A percentile compares a stretch with the other conserved stretches of the same genome.
phyloP scores from a whole-genome alignment of 2,888 invertebrate genomes.

The Drosophila planitibia region DNA sequence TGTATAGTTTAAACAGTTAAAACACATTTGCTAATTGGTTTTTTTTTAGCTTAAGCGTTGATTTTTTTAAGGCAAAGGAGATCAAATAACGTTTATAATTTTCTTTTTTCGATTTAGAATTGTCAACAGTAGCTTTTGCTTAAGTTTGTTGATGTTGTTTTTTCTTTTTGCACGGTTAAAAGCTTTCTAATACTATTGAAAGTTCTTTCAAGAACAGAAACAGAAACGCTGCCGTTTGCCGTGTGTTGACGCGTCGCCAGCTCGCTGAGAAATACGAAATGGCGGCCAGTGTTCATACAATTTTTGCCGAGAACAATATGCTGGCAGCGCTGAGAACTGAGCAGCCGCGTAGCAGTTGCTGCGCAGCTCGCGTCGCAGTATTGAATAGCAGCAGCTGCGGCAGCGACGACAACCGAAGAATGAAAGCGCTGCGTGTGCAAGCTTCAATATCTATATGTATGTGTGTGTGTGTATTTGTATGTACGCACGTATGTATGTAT shows the following conservation, averaged over 20 bases:
- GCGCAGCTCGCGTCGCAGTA: slow-evolving; percentile 37
- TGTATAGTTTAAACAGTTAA: slow-evolving; percentile 23
- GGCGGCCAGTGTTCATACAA: slow-evolving; percentile 58
- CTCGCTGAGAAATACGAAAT: slow-evolving; percentile 80
- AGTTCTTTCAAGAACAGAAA: slow-evolving; percentile 44
- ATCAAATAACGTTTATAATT: slow-evolving; percentile 39
- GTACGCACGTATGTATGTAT: slow-evolving; percentile 2
- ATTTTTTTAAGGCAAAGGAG: slow-evolving; percentile 69
- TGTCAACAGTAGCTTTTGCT: slow-evolving; percentile 35
- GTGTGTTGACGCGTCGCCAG: slow-evolving; percentile 81
- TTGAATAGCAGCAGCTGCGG: slow-evolving; percentile 38
- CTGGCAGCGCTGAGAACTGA: slow-evolving; percentile 40
- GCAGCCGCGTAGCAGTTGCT: slow-evolving; percentile 12
- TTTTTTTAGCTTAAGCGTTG: slow-evolving; percentile 16
- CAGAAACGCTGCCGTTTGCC: slow-evolving; percentile 32
- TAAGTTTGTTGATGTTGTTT: slow-evolving; percentile 15
- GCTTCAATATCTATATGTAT: slow-evolving; percentile 17
- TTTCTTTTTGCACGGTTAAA: slow-evolving; percentile 40
- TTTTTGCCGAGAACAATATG: slow-evolving; percentile 69
- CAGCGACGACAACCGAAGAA: slow-evolving; percentile 39
- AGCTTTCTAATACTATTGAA: slow-evolving; percentile 71
- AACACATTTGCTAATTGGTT: slow-evolving; percentile 32
- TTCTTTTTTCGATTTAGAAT: background rate
- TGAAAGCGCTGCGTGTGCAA: slow-evolving; percentile 48
- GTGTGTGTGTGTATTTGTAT: slow-evolving; percentile 21